Evolutionary conservation across 2,113 vertebrate species (phyloP).

Genomic region (Halcyon malimbica): DNA sequence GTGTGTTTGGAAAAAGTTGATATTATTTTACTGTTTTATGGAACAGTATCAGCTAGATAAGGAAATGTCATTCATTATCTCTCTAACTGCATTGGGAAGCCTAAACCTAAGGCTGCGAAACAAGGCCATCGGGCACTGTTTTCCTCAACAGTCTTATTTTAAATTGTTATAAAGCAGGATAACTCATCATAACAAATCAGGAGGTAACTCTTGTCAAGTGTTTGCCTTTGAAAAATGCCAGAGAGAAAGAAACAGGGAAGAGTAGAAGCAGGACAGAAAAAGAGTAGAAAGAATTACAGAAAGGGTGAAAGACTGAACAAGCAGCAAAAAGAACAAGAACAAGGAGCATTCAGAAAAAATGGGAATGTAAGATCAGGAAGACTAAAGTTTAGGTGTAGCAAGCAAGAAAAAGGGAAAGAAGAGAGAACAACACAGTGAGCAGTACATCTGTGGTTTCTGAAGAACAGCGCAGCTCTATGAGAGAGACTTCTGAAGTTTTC

Average conservation of each 20-base stretch:
- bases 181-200: not conserved
- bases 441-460: not conserved
- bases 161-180: not conserved
- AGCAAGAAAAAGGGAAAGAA: not conserved
- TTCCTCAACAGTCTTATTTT: not conserved
- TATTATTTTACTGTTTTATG: not conserved
- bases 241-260: not conserved
- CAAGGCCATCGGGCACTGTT: not conserved
- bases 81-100: not conserved
- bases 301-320: not conserved
- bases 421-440: not conserved
- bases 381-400: not conserved
- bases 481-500: not conserved
- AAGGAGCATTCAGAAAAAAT: not conserved
- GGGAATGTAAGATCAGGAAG: not conserved
- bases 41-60: constrained; percentile 3
- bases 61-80: not conserved
- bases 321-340: not conserved
- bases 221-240: not conserved
- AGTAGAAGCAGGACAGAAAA: not conserved
- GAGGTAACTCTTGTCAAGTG: not conserved
- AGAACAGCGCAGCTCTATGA: not conserved
- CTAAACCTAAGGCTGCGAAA: constrained; percentile 4
- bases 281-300: not conserved
- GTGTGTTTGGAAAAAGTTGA: not conserved